A percentile compares a stretch with the other conserved stretches of the same genome.
Evolutionary conservation across 2,888 invertebrate genomes (phyloP).

Genomic region (Cylloceria caligata): DNA sequence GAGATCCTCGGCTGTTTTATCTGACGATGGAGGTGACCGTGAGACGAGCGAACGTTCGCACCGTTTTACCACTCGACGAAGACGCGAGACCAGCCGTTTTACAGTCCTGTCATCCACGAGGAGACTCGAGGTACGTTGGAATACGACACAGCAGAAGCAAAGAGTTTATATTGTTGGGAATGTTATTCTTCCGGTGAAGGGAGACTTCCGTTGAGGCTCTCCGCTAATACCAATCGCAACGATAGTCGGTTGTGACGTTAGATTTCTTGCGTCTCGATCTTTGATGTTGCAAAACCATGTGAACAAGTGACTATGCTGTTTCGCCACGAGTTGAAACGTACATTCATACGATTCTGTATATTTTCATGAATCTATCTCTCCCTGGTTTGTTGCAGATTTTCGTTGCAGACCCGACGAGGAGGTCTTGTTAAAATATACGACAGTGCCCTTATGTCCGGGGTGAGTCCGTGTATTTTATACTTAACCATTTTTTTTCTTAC

Average conservation of each 20-base stretch:
- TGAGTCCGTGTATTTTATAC: constrained; percentile 81
- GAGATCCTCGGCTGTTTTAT: constrained; percentile 96
- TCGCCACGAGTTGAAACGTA: not conserved
- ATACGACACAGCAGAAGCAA: not conserved
- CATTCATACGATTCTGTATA: constrained; percentile 2
- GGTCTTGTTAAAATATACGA: constrained; percentile 97
- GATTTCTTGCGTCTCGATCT: not conserved
- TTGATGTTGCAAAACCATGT: constrained; percentile 10
- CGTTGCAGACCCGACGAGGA: constrained; percentile 94
- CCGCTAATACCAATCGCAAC: constrained; percentile 7
- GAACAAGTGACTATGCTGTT: not conserved
- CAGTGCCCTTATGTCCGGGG: constrained; percentile 93
- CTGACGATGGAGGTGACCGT: constrained; percentile 97
- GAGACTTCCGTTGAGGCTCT: constrained; percentile 5
- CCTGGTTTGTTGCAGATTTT: constrained; percentile 88
- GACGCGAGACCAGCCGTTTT: constrained; percentile 95
- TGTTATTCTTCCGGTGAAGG: constrained; percentile 25
- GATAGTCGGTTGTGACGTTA: constrained; percentile 1
- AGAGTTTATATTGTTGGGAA: constrained; percentile 5
- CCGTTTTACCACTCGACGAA: constrained; percentile 93
- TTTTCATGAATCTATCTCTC: constrained; percentile 40
- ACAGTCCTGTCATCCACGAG: constrained; percentile 97
- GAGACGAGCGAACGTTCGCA: constrained; percentile 92
- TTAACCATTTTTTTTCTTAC: constrained; percentile 14
- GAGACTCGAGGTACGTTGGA: constrained; percentile 91